Evolutionary conservation across 2,888 invertebrate species (phyloP).

Genomic region (Acanthopleura granulata): DNA sequence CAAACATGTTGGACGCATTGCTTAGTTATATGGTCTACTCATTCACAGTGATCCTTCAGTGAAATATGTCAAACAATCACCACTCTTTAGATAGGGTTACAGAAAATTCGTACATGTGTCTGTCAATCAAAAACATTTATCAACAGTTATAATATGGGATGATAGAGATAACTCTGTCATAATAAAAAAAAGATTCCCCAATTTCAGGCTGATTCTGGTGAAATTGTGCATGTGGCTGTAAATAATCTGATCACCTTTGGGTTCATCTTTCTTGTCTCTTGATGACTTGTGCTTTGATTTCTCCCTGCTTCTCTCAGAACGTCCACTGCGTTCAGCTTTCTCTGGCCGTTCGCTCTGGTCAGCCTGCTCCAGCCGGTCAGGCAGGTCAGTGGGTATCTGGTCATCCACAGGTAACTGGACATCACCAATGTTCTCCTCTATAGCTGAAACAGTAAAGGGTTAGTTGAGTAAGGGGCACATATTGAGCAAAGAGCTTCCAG

Average conservation of each 20-base stretch:
- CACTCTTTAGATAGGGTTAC: neutral
- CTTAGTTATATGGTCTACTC: too few relatives aligned
- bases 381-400: neutral
- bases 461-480: too few relatives aligned
- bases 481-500: too few relatives aligned
- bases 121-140: too few relatives aligned
- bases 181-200: too few relatives aligned
- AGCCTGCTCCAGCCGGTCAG: neutral
- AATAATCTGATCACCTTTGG: neutral
- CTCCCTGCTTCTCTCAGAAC: neutral
- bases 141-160: too few relatives aligned
- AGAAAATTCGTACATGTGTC: too few relatives aligned
- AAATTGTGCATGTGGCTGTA: neutral
- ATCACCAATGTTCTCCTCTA: slow-evolving; percentile 46
- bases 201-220: too few relatives aligned
- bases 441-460: slow-evolving; percentile 35
- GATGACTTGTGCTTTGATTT: slow-evolving; percentile 12
- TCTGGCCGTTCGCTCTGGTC: neutral
- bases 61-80: neutral
- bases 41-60: neutral
- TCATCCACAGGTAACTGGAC: slow-evolving; percentile 49
- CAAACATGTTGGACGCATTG: too few relatives aligned
- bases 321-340: neutral
- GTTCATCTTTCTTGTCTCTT: slow-evolving; percentile 4
- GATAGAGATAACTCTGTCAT: too few relatives aligned